These are phyloP conservation scores for Setipinna tenuifilis DNA, from an alignment of 2,797 vertebrate genomes.

Conservation along the genomic window DNA sequence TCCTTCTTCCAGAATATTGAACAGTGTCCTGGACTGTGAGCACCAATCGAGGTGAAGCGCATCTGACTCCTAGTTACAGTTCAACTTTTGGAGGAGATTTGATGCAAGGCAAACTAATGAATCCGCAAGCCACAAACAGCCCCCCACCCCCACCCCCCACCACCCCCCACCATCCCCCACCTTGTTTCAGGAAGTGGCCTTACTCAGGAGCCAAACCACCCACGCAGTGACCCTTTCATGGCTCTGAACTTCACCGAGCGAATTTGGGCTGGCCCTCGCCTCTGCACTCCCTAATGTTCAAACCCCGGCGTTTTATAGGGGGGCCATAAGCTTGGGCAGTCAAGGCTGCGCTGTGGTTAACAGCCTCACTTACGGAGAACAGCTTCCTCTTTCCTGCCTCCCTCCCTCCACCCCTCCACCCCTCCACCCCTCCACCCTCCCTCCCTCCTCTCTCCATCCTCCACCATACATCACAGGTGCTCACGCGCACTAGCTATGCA, in stretches of 20 bases:
- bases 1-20: too few species aligned
- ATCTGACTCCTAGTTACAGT: too few species aligned
- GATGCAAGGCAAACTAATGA: background rate
- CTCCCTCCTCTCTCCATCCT: too few species aligned
- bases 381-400: too few species aligned
- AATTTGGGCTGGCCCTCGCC: background rate
- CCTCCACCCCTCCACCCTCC: background rate
- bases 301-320: background rate
- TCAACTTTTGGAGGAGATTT: background rate
- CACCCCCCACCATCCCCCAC: background rate
- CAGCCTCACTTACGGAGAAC: background rate
- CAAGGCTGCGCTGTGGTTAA: conserved; percentile 10
- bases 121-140: background rate
- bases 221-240: conserved; percentile 3
- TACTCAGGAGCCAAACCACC: too few species aligned
- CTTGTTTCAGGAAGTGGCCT: too few species aligned
- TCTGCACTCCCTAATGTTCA: background rate
- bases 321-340: background rate
- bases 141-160: too few species aligned
- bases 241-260: background rate
- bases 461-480: background rate
- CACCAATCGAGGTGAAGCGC: too few species aligned
- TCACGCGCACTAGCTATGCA: background rate
- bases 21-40: too few species aligned
- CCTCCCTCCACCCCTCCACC: too few species aligned